These are phyloP conservation scores for Noctua fimbriata DNA, from an alignment of 2,888 invertebrate species.

Conservation along the genomic window DNA sequence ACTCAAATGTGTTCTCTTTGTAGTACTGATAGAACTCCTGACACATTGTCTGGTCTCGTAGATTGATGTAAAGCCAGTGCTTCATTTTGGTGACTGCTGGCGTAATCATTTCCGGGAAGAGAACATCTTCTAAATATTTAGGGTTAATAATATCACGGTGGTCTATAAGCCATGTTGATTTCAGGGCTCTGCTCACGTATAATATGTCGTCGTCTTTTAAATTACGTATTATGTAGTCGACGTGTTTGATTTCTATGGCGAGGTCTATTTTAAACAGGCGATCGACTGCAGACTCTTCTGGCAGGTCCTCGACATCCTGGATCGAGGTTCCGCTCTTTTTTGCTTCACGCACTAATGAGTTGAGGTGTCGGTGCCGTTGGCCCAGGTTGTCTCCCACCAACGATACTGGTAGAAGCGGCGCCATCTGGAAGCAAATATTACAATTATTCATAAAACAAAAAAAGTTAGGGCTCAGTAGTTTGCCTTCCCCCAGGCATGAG, in stretches of 20 bases:
- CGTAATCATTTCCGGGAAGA: constrained; percentile 79
- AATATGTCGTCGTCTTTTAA: constrained; percentile 81
- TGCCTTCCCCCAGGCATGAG: neutral
- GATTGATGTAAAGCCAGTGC: constrained; percentile 73
- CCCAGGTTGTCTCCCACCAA: constrained; percentile 76
- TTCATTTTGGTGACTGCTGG: constrained; percentile 76
- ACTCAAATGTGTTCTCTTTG: constrained; percentile 65
- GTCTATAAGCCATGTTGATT: constrained; percentile 79
- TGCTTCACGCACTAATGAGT: constrained; percentile 70
- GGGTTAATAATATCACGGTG: constrained; percentile 76
- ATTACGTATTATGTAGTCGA: constrained; percentile 76
- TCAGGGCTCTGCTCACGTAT: constrained; percentile 80
- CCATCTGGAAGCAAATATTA: constrained; percentile 75
- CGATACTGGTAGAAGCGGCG: constrained; percentile 65
- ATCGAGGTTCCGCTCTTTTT: constrained; percentile 34
- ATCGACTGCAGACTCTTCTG: constrained; percentile 75
- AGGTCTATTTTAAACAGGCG: constrained; percentile 81
- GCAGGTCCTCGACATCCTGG: constrained; percentile 56
- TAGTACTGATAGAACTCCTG: constrained; percentile 79
- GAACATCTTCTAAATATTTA: constrained; percentile 72
- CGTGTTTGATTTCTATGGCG: constrained; percentile 74
- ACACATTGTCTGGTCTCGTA: constrained; percentile 70
- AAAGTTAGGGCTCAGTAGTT: neutral
- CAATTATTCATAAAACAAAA: neutral
- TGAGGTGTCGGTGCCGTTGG: constrained; percentile 75